Base-by-base conservation (phyloP, 2,113 vertebrate species). In the Corydoras maculifer region DNA sequence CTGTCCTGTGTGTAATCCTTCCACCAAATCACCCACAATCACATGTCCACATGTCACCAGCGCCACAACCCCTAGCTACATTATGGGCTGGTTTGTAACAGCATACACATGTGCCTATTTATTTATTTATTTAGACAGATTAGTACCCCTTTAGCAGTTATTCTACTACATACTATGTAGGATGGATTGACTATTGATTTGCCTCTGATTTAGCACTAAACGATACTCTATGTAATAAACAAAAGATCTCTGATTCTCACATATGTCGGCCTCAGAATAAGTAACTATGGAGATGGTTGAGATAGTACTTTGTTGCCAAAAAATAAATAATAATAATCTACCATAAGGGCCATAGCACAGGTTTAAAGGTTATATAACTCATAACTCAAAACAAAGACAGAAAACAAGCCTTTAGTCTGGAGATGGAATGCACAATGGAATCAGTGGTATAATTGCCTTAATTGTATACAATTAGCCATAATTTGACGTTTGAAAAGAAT, bases 401-500 rank as follows among this genome's bases (percentile, higher is more conserved):
- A 12, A 71, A 71, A 48, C 64, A 25, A 68, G 53, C 32, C 60
- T 60, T 59, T 51, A 51, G 62, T 15, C 35, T 53, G 12, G 8
- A 48, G 50, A 61, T 68, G 70, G 75, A 69, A 12, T 62, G 69
- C 30, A 51, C 65, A 72, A 62, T 75, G 25, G 65, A 58, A 61
- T 51, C 57, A 50, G 62, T 64, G 25, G 2, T 62, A 43, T 78
- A 72, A 78, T 77, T 66, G 62, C 69, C 66, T 74, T 77, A 77
- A 77, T 78, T 72, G 55, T 69, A 25, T 29, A 69, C 69, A 72
- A 78, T 75, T 75, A 78, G 61, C 69, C 63, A 61, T 65, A 65
- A 78, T 71, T 49, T 60, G 62, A 30, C 69, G 9, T 71, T 58
- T 62, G 61, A 35, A 29, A 35, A 61, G 64, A 30, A 62, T 25